phyloP scores from a whole-genome alignment of 2,797 vertebrate genomes.

The Benthosema pterotum region DNA sequence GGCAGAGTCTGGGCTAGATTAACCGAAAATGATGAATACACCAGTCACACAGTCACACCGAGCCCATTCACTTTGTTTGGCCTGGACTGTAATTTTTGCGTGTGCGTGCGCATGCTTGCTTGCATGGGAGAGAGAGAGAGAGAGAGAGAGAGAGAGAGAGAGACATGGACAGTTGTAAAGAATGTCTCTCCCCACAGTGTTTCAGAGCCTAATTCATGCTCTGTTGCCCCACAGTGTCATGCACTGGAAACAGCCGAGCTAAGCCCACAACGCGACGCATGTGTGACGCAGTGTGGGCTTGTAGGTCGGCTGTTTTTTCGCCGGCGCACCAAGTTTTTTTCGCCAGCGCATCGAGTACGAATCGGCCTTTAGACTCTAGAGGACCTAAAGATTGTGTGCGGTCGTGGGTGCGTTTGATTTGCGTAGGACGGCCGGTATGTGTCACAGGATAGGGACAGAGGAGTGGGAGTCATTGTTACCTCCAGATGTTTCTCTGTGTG shows the following conservation, averaged over 20 bases:
- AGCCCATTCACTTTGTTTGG: conserved; percentile 2
- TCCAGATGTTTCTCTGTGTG: conserved; percentile 68
- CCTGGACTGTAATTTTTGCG: not conserved
- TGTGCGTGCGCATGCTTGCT: not conserved
- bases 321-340: no score
- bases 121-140: not conserved
- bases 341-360: no score
- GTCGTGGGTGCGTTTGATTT: conserved; percentile 26
- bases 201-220: conserved; percentile 7
- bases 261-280: no score
- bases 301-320: no score
- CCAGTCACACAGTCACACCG: conserved; percentile 7
- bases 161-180: conserved; percentile 23
- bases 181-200: conserved; percentile 21
- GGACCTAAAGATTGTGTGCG: conserved; percentile 7
- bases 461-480: conserved; percentile 49
- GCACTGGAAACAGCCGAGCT: no score
- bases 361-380: conserved; percentile 17
- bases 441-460: conserved; percentile 41
- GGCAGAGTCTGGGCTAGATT: conserved; percentile 8
- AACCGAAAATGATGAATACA: conserved; percentile 11
- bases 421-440: conserved; percentile 40
- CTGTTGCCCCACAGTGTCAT: no score
- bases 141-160: no score
- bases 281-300: no score